A percentile compares a stretch with the other conserved stretches of the same genome.
Conservation (phyloP, 2,888 invertebrate genomes). For the Rhagium mordax region DNA sequence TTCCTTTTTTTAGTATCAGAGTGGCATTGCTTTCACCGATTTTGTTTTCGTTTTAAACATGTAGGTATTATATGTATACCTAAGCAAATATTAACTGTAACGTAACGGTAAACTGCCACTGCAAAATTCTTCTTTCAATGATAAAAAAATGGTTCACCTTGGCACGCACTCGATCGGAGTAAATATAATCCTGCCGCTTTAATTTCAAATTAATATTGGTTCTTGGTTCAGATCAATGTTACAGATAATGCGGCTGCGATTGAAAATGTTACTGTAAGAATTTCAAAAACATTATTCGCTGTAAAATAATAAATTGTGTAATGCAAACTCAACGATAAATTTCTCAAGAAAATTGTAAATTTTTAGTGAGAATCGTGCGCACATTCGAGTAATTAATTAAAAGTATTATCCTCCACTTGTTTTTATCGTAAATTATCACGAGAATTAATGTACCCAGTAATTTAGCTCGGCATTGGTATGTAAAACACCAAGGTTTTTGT, state of each 20-base stretch:
- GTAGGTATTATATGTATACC: not conserved
- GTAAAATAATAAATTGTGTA: not conserved
- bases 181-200: not conserved
- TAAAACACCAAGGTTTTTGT: conserved; percentile 5
- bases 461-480: conserved; percentile 12
- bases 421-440: not conserved
- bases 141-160: not conserved
- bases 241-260: not conserved
- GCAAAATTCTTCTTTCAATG: not conserved
- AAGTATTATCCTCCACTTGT: conserved; percentile 4
- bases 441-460: conserved; percentile 1
- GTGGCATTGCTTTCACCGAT: not conserved
- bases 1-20: not conserved
- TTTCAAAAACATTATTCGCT: not conserved
- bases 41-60: not conserved
- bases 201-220: not conserved
- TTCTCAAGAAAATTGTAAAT: not conserved
- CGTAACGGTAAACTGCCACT: not conserved
- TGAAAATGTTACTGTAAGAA: not conserved
- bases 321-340: not conserved
- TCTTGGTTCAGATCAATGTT: not conserved
- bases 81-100: too few species aligned
- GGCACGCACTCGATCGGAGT: not conserved
- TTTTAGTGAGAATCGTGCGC: not conserved
- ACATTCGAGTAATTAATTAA: not conserved